Evolutionary conservation across 2,797 vertebrate genomes (phyloP).

Genomic region (Vespertilio murinus): DNA sequence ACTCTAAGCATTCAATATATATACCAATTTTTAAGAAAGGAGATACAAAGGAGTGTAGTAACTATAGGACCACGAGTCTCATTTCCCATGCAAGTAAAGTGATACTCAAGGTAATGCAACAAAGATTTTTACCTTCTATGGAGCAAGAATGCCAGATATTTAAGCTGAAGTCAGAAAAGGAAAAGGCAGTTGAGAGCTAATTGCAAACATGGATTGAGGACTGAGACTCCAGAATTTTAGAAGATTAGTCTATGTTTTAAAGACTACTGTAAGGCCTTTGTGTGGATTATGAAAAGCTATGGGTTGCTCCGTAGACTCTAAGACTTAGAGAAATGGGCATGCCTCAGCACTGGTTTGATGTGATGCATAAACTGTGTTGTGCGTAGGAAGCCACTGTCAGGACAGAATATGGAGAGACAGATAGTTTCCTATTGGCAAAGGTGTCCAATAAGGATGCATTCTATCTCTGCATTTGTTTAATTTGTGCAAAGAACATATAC

Average conservation of each 20-base stretch:
- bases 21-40: not conserved
- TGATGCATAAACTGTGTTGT: not conserved
- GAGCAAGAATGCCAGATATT: not conserved
- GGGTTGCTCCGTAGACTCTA: not conserved
- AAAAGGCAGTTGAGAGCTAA: not conserved
- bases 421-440: too few species aligned
- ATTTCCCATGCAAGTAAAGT: not conserved
- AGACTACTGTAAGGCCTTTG: not conserved
- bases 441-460: not conserved
- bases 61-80: not conserved
- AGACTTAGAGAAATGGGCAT: not conserved
- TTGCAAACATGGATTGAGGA: not conserved
- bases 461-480: not conserved
- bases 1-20: not conserved
- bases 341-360: not conserved
- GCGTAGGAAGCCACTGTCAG: not conserved
- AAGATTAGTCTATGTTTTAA: not conserved
- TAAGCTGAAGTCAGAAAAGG: not conserved
- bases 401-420: not conserved
- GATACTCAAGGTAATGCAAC: not conserved
- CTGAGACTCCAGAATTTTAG: not conserved
- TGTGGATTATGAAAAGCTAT: not conserved
- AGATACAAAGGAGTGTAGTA: not conserved
- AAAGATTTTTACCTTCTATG: not conserved
- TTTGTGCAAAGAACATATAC: not conserved